Conservation (phyloP, 2,797 vertebrate species). For the Pangasius djambal region DNA sequence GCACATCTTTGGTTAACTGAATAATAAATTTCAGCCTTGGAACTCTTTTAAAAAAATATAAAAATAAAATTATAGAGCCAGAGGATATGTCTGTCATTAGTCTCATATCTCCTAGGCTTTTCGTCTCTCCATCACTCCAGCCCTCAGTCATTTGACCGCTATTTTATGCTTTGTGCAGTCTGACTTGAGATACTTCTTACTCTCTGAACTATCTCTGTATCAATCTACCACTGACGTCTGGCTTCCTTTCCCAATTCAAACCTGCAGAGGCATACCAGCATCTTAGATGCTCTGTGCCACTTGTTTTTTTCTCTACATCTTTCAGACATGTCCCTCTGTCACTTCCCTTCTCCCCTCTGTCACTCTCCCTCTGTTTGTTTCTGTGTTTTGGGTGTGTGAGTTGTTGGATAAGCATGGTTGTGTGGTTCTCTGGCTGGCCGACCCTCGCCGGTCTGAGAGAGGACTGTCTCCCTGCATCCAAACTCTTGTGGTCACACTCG, state of each 20-base stretch:
- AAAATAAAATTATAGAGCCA: constrained; percentile 52
- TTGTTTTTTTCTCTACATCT: constrained; percentile 18
- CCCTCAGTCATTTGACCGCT: constrained; percentile 12
- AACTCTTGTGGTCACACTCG: constrained; percentile 64
- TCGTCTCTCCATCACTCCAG: constrained; percentile 26
- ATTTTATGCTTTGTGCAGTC: constrained; percentile 24
- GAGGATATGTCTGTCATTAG: constrained; percentile 52
- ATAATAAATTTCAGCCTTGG: constrained; percentile 43
- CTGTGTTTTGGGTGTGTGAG: constrained; percentile 27
- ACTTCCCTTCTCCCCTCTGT: constrained; percentile 24
- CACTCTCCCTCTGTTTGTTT: constrained; percentile 19
- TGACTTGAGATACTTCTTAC: neutral
- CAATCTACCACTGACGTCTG: neutral
- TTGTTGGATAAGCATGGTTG: constrained; percentile 45
- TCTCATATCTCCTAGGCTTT: constrained; percentile 43
- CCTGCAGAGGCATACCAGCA: neutral
- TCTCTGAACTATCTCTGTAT: constrained; percentile 4
- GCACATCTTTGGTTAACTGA: constrained; percentile 36
- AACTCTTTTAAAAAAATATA: constrained; percentile 37
- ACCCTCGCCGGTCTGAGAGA: constrained; percentile 59
- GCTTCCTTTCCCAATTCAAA: neutral
- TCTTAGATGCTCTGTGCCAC: neutral
- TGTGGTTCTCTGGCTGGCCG: constrained; percentile 56
- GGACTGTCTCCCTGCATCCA: constrained; percentile 60
- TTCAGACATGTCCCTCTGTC: constrained; percentile 43